Conservation (phyloP, 2,888 invertebrate species). For the Agrotis puta region DNA sequence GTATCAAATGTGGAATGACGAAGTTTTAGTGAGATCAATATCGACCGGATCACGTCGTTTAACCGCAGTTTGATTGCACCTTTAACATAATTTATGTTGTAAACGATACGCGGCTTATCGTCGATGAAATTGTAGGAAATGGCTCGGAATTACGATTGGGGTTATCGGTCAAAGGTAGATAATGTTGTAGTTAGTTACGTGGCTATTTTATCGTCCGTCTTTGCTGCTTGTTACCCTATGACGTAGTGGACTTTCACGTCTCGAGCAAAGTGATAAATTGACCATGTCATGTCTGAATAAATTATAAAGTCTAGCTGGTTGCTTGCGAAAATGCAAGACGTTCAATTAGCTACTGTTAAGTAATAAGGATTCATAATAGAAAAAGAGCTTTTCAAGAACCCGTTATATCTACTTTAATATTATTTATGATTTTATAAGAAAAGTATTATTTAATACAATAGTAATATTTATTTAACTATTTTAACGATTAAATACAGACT, state of each 20-base stretch:
- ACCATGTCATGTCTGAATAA: neutral
- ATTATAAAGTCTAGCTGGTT: neutral
- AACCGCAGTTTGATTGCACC: neutral
- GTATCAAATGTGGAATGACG: no score
- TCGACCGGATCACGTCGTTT: neutral
- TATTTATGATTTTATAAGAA: no score
- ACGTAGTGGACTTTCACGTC: slow-evolving; percentile 34
- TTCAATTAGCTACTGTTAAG: neutral
- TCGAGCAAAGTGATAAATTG: slow-evolving; percentile 6
- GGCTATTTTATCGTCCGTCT: neutral
- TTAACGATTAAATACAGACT: no score
- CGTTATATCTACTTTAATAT: no score
- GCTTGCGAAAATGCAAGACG: neutral
- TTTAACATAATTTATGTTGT: slow-evolving; percentile 43
- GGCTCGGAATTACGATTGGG: slow-evolving; percentile 26
- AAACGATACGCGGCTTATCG: slow-evolving; percentile 13
- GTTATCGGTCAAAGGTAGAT: slow-evolving; percentile 41
- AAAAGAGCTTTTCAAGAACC: no score
- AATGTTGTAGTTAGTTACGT: neutral
- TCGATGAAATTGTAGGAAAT: slow-evolving; percentile 27
- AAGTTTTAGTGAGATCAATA: neutral
- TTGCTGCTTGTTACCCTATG: slow-evolving; percentile 26
- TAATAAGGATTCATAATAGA: no score
- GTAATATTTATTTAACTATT: no score
- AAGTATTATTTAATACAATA: no score